Evolutionary conservation across 2,797 vertebrate species (phyloP).

Genomic region (Acanthurus lineatus): DNA sequence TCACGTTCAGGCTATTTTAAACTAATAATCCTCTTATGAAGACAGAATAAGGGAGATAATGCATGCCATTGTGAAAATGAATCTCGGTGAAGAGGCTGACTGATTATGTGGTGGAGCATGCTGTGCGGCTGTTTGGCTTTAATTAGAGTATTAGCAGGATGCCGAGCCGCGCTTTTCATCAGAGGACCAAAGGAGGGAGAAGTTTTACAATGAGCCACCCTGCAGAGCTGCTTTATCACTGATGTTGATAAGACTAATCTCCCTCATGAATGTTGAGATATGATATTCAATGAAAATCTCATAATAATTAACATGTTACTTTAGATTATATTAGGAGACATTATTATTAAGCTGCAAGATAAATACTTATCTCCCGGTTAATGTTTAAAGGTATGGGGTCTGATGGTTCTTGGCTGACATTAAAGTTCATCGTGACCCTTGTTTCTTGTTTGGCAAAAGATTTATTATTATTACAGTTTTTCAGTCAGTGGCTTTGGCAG

Average conservation of each 20-base stretch:
- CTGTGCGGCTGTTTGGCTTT: constrained; percentile 75
- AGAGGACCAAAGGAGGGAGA: constrained; percentile 60
- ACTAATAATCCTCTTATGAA: constrained; percentile 59
- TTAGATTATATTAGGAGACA: constrained; percentile 45
- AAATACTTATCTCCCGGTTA: constrained; percentile 35
- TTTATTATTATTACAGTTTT: constrained; percentile 17
- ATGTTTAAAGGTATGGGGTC: constrained; percentile 14
- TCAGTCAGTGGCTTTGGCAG: background rate
- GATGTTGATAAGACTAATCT: constrained; percentile 63
- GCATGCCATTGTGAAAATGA: constrained; percentile 57
- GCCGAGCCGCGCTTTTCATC: constrained; percentile 64
- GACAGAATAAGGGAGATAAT: constrained; percentile 56
- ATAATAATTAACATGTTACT: constrained; percentile 58
- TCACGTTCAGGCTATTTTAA: constrained; percentile 50
- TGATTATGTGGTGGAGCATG: constrained; percentile 67
- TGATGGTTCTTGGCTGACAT: constrained; percentile 21
- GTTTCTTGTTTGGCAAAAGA: constrained; percentile 26
- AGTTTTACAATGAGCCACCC: constrained; percentile 62
- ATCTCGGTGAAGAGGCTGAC: constrained; percentile 38
- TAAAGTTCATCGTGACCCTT: constrained; percentile 22
- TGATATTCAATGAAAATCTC: constrained; percentile 55
- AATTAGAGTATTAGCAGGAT: constrained; percentile 79
- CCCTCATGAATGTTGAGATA: constrained; percentile 52
- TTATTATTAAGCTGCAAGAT: constrained; percentile 25
- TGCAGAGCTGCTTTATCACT: constrained; percentile 59